A percentile compares a stretch with the other conserved stretches of the same genome.
These are phyloP conservation scores for Petrolisthes cinctipes DNA, from an alignment of 2,888 invertebrate genomes.

Conservation along the genomic window DNA sequence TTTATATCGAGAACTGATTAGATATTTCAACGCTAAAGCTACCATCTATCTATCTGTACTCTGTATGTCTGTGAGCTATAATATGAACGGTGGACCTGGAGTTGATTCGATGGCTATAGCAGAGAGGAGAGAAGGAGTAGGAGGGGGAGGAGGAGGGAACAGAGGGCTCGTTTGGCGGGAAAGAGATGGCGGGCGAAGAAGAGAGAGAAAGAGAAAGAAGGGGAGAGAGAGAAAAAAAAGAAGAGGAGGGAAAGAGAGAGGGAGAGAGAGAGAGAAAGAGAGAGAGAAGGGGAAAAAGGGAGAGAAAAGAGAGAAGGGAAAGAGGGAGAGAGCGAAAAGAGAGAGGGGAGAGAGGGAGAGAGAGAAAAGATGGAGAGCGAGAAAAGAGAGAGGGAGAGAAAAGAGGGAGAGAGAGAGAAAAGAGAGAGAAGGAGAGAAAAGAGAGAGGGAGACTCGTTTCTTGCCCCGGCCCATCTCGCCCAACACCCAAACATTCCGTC, in stretches of 20 bases:
- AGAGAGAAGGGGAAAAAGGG: neutral
- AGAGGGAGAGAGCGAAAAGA: neutral
- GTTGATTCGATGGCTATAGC: neutral
- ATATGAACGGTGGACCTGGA: neutral
- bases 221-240: neutral
- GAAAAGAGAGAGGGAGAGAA: neutral
- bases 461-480: no score
- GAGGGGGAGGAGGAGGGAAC: constrained; percentile 5
- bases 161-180: neutral
- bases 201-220: neutral
- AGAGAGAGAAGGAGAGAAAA: constrained; percentile 1
- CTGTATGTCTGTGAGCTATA: neutral
- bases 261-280: neutral
- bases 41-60: no score
- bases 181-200: neutral
- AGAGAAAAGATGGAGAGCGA: constrained; percentile 3
- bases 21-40: no score
- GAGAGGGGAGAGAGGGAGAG: neutral
- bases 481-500: constrained; percentile 39
- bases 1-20: no score
- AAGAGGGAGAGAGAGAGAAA: neutral
- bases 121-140: neutral
- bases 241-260: neutral
- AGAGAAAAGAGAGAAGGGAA: neutral
- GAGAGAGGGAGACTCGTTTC: neutral